Percentiles rank a stretch among this genome's conserved stretches.
Conservation (phyloP, 2,888 invertebrate genomes). For the Rhagophthalmus giganteus region DNA sequence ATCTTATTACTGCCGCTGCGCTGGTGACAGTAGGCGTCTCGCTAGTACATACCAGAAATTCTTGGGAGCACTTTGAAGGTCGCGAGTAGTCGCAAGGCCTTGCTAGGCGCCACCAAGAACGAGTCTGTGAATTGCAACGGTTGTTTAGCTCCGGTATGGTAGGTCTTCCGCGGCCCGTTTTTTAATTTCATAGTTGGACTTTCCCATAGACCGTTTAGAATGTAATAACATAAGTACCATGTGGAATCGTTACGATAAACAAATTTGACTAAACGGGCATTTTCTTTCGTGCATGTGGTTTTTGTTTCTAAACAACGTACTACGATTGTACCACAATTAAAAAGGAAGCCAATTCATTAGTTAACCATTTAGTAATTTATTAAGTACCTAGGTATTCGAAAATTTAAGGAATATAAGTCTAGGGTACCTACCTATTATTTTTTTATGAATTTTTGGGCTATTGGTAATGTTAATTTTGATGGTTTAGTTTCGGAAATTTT, state of each 20-base stretch:
- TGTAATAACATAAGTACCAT: background rate
- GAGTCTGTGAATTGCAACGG: slow-evolving; percentile 30
- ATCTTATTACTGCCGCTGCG: background rate
- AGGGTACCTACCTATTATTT: too few relatives aligned
- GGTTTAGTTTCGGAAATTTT: too few relatives aligned
- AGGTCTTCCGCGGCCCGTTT: slow-evolving; percentile 15
- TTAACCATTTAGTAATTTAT: too few relatives aligned
- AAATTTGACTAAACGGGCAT: background rate
- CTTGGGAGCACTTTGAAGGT: slow-evolving; percentile 38
- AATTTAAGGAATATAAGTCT: too few relatives aligned
- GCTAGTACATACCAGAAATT: slow-evolving; percentile 38
- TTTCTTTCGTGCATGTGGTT: too few relatives aligned
- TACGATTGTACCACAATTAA: too few relatives aligned
- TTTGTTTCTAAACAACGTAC: too few relatives aligned
- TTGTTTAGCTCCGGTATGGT: slow-evolving; percentile 15
- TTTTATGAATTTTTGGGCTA: too few relatives aligned
- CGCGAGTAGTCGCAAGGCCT: slow-evolving; percentile 39
- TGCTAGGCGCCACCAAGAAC: slow-evolving; percentile 38
- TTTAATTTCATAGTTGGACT: slow-evolving; percentile 9
- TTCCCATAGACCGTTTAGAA: background rate
- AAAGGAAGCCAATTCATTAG: too few relatives aligned
- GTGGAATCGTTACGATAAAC: background rate
- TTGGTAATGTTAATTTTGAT: too few relatives aligned
- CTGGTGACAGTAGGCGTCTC: slow-evolving; percentile 27
- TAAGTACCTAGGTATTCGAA: too few relatives aligned